A percentile compares a stretch with the other conserved stretches of the same genome.
Conservation (phyloP, 2,797 vertebrate species). For the Alcedo atthis region DNA sequence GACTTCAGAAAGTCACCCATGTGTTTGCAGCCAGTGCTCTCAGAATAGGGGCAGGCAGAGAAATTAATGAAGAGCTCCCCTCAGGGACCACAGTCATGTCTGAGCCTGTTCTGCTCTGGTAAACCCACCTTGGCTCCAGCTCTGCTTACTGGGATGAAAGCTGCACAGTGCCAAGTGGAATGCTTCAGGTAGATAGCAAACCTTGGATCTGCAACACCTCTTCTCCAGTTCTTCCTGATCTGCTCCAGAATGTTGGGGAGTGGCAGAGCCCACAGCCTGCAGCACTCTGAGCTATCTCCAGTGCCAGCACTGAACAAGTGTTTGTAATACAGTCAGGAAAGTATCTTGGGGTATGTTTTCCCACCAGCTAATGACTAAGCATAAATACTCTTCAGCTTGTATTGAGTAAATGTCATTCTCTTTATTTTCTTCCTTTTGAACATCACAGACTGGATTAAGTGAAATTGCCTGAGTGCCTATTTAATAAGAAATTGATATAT, state of each 20-base stretch:
- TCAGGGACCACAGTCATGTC: not conserved
- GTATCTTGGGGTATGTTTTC: not conserved
- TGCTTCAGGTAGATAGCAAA: not conserved
- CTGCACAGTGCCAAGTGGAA: not conserved
- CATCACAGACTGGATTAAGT: not conserved
- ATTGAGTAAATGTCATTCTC: not conserved
- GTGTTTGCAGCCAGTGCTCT: not conserved
- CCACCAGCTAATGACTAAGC: not conserved
- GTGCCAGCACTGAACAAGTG: not conserved
- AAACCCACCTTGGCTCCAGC: not conserved
- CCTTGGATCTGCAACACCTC: not conserved
- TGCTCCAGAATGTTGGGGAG: not conserved
- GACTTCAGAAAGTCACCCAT: not conserved
- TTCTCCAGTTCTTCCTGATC: not conserved
- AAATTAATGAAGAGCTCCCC: not conserved
- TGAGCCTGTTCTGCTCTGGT: not conserved
- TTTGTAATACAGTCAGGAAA: constrained; percentile 14
- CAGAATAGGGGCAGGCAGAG: not conserved
- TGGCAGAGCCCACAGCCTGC: not conserved
- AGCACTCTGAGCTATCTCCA: not conserved
- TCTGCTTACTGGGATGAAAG: not conserved
- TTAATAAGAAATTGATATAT: not conserved
- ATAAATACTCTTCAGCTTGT: not conserved
- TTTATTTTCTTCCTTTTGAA: constrained; percentile 12
- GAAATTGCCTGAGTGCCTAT: not conserved